phyloP scores from a whole-genome alignment of 64 coral and sea anemone genomes.

The Pocillopora damicornis region DNA sequence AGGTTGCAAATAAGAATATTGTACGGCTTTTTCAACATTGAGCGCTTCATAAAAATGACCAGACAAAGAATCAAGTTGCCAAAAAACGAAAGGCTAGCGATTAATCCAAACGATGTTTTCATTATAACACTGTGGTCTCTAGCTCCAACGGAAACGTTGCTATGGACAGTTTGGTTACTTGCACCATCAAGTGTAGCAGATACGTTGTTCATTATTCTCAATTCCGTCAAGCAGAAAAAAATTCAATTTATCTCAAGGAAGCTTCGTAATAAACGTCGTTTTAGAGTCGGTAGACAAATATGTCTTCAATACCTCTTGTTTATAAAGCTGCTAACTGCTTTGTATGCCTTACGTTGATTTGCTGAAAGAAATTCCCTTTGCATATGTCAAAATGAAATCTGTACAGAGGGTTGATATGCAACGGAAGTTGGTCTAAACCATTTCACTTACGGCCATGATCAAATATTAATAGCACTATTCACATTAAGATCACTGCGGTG shows the following conservation, averaged over 20 bases:
- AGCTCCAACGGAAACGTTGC: not conserved
- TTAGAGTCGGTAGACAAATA: not conserved
- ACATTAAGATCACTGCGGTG: not conserved
- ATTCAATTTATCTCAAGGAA: slow-evolving; percentile 2
- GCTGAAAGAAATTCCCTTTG: not conserved
- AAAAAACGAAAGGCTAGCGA: slow-evolving; percentile 41
- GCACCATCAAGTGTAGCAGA: not conserved
- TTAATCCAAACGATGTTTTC: slow-evolving; percentile 35
- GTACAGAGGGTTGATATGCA: not conserved
- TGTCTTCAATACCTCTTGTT: not conserved
- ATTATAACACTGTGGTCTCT: not conserved
- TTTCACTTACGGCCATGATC: not conserved
- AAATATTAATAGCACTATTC: not conserved
- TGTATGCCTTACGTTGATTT: not conserved
- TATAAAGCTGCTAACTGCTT: not conserved
- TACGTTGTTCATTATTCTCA: slow-evolving; percentile 15
- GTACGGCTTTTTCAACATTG: slow-evolving; percentile 44
- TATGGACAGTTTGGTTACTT: not conserved
- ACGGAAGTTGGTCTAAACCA: not conserved
- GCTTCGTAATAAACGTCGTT: not conserved
- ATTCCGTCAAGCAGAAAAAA: not conserved
- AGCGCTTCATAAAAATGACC: slow-evolving; percentile 33
- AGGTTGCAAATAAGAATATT: slow-evolving; percentile 48
- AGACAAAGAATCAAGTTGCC: slow-evolving; percentile 54
- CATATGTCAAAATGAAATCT: not conserved